A percentile compares a stretch with the other conserved stretches of the same genome.
Conservation (phyloP, 2,113 vertebrate species). For the Forbesichthys agassizii region DNA sequence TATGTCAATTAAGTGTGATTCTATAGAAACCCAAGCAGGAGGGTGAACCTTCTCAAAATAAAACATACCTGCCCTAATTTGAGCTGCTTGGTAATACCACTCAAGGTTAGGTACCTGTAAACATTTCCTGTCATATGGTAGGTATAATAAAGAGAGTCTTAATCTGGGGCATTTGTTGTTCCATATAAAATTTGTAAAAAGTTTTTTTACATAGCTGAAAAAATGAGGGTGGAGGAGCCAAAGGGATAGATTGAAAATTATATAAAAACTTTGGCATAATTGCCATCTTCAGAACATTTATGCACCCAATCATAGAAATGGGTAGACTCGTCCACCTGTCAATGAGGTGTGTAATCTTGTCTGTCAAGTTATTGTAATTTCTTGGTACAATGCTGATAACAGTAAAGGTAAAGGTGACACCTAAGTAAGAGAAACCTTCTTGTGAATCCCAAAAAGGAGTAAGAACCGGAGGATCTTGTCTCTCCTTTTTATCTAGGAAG, state of each 20-base stretch:
- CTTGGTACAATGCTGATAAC: background rate
- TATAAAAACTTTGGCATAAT: background rate
- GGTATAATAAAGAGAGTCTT: no score
- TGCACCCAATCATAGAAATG: slow-evolving; percentile 1
- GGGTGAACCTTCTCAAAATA: background rate
- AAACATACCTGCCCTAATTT: background rate
- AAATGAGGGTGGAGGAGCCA: background rate
- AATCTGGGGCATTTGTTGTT: no score
- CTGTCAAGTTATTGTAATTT: background rate
- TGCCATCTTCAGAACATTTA: background rate
- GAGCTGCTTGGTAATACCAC: slow-evolving; percentile 2
- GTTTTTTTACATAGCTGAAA: background rate
- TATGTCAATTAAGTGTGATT: background rate
- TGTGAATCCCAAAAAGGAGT: background rate
- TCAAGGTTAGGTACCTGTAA: slow-evolving; percentile 4
- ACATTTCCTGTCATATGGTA: no score
- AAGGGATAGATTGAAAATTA: background rate
- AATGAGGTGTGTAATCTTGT: background rate
- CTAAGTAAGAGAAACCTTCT: background rate
- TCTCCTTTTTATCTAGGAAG: background rate
- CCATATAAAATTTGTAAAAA: background rate
- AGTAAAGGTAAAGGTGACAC: background rate
- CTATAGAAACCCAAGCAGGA: background rate
- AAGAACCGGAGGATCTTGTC: background rate
- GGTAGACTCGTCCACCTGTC: slow-evolving; percentile 5